Conservation (phyloP, 2,113 vertebrate genomes). For the Onychostruthus taczanowskii region DNA sequence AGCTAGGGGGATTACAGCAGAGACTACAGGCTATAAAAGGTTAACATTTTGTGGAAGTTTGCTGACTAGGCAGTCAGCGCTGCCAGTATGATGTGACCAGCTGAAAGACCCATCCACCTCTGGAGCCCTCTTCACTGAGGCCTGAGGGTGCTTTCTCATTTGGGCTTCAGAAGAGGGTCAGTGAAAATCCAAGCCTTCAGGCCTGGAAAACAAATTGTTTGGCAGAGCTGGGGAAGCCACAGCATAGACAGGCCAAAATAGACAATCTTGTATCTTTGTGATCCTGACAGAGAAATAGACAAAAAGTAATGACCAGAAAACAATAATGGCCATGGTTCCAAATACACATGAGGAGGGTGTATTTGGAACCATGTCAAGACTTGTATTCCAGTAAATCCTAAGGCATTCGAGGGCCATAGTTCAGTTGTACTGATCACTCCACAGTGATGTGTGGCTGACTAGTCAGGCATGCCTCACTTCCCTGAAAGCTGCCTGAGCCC, state of each 20-base stretch:
- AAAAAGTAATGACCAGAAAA: neutral
- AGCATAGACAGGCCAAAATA: neutral
- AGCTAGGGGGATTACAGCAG: neutral
- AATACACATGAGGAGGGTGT: neutral
- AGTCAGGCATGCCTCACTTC: neutral
- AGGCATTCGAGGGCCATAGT: neutral
- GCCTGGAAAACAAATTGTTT: neutral
- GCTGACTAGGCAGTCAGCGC: neutral
- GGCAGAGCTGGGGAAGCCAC: neutral
- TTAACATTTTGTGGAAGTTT: neutral
- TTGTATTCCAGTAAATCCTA: neutral
- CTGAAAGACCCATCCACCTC: neutral
- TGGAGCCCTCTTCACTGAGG: neutral
- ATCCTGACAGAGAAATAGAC: neutral
- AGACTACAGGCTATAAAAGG: neutral
- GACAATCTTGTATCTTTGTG: neutral
- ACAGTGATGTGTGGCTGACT: neutral
- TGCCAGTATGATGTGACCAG: neutral
- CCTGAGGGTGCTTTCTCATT: neutral
- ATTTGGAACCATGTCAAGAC: neutral
- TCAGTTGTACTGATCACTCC: neutral
- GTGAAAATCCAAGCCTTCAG: neutral
- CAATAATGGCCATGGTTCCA: neutral
- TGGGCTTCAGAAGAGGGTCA: neutral
- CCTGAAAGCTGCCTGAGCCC: neutral